These are phyloP conservation scores for Pseudochromis fuscus DNA, from an alignment of 2,797 vertebrate species.

Conservation along the genomic window DNA sequence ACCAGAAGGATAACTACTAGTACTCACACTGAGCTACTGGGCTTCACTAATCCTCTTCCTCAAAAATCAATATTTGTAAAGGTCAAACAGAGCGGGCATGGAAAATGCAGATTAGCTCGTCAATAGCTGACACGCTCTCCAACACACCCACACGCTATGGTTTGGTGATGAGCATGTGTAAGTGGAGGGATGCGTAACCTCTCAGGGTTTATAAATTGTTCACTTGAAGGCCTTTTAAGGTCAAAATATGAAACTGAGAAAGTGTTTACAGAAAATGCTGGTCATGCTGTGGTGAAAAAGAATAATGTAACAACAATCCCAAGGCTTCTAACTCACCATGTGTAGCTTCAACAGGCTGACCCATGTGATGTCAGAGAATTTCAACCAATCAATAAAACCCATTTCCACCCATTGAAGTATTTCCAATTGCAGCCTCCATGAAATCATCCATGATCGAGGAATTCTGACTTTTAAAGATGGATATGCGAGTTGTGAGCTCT, in stretches of 20 bases:
- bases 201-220: conserved; percentile 29
- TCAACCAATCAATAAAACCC: too few species aligned
- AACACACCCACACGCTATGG: conserved; percentile 24
- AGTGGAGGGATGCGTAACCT: not conserved
- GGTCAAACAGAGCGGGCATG: conserved; percentile 65
- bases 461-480: too few species aligned
- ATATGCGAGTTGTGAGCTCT: too few species aligned
- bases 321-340: too few species aligned
- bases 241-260: not conserved
- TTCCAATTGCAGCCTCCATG: too few species aligned
- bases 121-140: conserved; percentile 55
- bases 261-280: too few species aligned
- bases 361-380: too few species aligned
- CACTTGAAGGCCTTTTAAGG: not conserved
- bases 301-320: too few species aligned
- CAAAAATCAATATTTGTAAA: conserved; percentile 69
- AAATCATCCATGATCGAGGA: too few species aligned
- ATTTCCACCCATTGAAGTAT: too few species aligned
- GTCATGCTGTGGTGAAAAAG: too few species aligned
- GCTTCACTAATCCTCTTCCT: conserved; percentile 62
- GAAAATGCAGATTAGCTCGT: conserved; percentile 70
- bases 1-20: not conserved
- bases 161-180: conserved; percentile 19
- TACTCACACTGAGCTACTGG: conserved; percentile 35
- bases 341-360: too few species aligned